Conservation (phyloP, 2,888 invertebrate species). For the Tillus elongatus region DNA sequence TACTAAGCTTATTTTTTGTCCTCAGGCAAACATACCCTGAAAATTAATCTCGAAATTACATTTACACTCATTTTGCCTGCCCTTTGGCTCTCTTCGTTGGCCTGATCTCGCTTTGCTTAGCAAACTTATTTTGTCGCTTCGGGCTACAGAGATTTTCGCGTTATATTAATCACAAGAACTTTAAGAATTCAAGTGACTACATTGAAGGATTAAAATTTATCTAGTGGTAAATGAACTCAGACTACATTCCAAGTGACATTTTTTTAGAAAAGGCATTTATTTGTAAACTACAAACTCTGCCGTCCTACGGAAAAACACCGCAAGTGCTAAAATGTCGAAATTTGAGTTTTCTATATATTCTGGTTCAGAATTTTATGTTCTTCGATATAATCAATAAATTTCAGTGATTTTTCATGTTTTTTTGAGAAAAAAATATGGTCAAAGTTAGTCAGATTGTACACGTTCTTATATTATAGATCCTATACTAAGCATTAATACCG, state of each 20-base stretch:
- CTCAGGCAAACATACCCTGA: constrained; percentile 28
- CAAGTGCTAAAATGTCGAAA: no score
- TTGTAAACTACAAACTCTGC: no score
- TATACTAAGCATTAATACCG: no score
- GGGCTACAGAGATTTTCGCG: constrained; percentile 30
- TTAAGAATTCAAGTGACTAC: background rate
- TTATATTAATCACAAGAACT: constrained; percentile 31
- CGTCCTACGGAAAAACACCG: no score
- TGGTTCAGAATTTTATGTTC: background rate
- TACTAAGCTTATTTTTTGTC: constrained; percentile 11
- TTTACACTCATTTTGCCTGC: constrained; percentile 51
- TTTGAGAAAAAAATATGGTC: no score
- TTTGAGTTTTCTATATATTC: background rate
- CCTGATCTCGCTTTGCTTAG: constrained; percentile 27
- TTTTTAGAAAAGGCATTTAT: no score
- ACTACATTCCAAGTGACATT: no score
- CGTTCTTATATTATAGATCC: no score
- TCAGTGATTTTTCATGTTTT: no score
- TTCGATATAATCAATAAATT: background rate
- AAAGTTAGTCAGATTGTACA: no score
- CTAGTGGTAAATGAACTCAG: background rate
- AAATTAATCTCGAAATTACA: constrained; percentile 53
- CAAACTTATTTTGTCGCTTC: constrained; percentile 29
- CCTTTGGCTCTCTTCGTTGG: constrained; percentile 32
- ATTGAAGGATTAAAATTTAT: background rate